These are phyloP conservation scores for Eulithis prunata DNA, from an alignment of 2,888 invertebrate species.

Conservation along the genomic window DNA sequence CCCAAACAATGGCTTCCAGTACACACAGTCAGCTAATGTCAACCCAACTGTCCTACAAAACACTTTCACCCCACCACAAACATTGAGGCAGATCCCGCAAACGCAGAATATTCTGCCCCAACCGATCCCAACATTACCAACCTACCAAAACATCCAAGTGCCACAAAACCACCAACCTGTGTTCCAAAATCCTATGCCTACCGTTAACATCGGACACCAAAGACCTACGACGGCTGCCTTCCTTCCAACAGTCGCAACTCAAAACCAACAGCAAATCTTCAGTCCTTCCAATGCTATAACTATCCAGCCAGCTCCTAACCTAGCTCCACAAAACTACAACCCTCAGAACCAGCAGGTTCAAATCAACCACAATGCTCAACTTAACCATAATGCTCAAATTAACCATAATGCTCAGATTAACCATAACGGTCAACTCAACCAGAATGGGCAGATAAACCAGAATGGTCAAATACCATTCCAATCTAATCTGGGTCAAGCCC, in stretches of 20 bases:
- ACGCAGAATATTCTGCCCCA: constrained; percentile 67
- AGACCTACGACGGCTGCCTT: constrained; percentile 73
- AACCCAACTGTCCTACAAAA: constrained; percentile 59
- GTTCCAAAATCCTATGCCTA: constrained; percentile 47
- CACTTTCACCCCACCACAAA: constrained; percentile 59
- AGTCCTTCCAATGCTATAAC: constrained; percentile 73
- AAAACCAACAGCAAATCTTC: constrained; percentile 62
- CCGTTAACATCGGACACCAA: constrained; percentile 67
- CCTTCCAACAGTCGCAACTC: constrained; percentile 65
- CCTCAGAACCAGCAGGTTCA: constrained; percentile 43
- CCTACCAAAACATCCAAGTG: constrained; percentile 64
- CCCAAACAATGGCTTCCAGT: constrained; percentile 64
- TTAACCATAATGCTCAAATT: constrained; percentile 20
- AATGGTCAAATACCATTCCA: constrained; percentile 69
- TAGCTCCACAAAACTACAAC: constrained; percentile 67
- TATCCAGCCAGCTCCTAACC: constrained; percentile 77
- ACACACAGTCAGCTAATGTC: constrained; percentile 56
- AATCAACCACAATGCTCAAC: constrained; percentile 22
- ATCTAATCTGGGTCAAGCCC: constrained; percentile 66
- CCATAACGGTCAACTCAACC: constrained; percentile 27
- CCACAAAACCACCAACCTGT: constrained; percentile 52
- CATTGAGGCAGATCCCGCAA: constrained; percentile 58
- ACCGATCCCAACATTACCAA: constrained; percentile 66
- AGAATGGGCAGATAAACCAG: constrained; percentile 52
- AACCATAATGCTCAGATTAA: constrained; percentile 22